Conservation (phyloP, 37 sponge, comb jelly and placozoan genomes). For the Theonella swinhoei region DNA sequence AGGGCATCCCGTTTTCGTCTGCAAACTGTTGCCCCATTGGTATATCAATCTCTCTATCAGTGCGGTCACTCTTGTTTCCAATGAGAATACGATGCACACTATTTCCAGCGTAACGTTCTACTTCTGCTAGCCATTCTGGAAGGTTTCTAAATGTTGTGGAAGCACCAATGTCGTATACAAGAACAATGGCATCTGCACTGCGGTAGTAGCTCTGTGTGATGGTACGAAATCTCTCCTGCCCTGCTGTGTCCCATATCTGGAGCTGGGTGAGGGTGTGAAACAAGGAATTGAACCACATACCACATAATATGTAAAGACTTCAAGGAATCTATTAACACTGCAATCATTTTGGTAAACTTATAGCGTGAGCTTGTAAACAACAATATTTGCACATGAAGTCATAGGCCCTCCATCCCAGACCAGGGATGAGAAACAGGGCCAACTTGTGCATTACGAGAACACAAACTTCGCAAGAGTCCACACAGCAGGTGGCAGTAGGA, state of each 20-base stretch:
- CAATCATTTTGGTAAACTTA: neutral
- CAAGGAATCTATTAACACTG: neutral
- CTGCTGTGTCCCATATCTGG: constrained; percentile 97
- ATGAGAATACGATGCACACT: constrained; percentile 80
- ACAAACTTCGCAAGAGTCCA: no score
- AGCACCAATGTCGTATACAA: constrained; percentile 86
- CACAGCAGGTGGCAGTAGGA: no score
- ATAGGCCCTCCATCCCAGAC: no score
- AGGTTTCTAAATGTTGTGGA: constrained; percentile 72
- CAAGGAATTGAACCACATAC: neutral
- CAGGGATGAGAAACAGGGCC: no score
- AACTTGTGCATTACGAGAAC: no score
- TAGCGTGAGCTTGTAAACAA: neutral
- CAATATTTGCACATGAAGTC: neutral
- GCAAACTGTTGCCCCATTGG: constrained; percentile 75
- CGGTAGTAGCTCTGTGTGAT: constrained; percentile 96
- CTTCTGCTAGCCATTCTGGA: constrained; percentile 84
- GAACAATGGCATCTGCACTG: constrained; percentile 90
- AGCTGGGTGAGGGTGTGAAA: constrained; percentile 36
- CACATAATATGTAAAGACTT: neutral
- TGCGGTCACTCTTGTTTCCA: constrained; percentile 92
- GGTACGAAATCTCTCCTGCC: constrained; percentile 91
- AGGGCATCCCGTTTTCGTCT: constrained; percentile 82
- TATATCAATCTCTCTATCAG: constrained; percentile 64
- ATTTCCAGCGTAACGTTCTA: constrained; percentile 78